phyloP scores from a whole-genome alignment of 2,888 invertebrate genomes.

The Aradus depressus region DNA sequence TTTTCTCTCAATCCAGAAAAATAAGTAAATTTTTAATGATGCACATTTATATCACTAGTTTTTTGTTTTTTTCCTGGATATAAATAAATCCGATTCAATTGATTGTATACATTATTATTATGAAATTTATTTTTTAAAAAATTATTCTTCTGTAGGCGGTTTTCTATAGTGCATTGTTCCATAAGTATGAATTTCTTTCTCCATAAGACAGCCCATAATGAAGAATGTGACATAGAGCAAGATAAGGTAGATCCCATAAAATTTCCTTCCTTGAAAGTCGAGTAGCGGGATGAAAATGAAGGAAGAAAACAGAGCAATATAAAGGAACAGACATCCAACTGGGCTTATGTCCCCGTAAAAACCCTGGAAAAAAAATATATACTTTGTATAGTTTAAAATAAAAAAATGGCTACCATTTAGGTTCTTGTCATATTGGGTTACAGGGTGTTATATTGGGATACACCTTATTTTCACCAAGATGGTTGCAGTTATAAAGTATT shows the following conservation, averaged over 20 bases:
- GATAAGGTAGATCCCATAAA: constrained; percentile 2
- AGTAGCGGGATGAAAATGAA: neutral
- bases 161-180: too few species aligned
- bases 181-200: constrained; percentile 3
- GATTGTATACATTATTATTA: too few species aligned
- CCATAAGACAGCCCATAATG: neutral
- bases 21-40: too few species aligned
- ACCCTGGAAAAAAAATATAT: constrained; percentile 1
- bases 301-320: neutral
- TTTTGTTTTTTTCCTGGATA: too few species aligned
- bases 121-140: too few species aligned
- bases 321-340: neutral
- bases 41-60: too few species aligned
- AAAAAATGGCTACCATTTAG: neutral
- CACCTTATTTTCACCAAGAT: too few species aligned
- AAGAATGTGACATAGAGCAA: neutral
- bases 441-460: too few species aligned
- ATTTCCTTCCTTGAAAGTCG: constrained; percentile 3
- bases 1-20: too few species aligned
- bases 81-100: too few species aligned
- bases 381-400: neutral
- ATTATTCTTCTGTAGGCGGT: too few species aligned
- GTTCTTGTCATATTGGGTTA: too few species aligned
- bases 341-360: constrained; percentile 1
- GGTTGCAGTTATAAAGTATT: neutral